A percentile compares a stretch with the other conserved stretches of the same genome.
Evolutionary conservation across 2,888 invertebrate genomes (phyloP).

Genomic region (Leucophora obtusa): DNA sequence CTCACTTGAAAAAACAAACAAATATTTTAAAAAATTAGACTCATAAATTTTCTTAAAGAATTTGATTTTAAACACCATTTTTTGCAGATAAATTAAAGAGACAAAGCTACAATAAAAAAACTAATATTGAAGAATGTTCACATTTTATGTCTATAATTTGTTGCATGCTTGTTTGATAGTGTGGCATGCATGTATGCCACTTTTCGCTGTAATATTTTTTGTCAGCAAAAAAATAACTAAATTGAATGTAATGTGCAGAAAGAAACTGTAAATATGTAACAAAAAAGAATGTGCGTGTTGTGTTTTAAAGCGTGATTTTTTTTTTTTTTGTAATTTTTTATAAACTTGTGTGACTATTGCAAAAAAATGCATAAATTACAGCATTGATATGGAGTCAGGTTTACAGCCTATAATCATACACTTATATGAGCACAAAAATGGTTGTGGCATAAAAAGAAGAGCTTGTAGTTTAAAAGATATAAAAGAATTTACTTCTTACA

Average conservation of each 20-base stretch:
- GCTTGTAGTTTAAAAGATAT: neutral
- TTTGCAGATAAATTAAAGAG: too few relatives aligned
- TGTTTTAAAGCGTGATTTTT: neutral
- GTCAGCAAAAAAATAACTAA: neutral
- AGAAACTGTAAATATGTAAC: neutral
- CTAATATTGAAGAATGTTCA: conserved; percentile 28
- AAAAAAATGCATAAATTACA: conserved; percentile 10
- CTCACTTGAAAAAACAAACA: too few relatives aligned
- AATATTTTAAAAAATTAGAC: too few relatives aligned
- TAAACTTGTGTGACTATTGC: neutral
- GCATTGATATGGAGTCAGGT: conserved; percentile 24
- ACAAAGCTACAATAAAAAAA: neutral
- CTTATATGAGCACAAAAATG: conserved; percentile 42
- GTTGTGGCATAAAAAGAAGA: neutral
- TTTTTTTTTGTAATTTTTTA: neutral
- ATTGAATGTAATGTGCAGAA: neutral
- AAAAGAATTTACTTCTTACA: neutral
- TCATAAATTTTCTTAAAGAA: too few relatives aligned
- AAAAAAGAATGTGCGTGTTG: conserved; percentile 1
- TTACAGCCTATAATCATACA: conserved; percentile 55
- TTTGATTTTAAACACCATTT: neutral
- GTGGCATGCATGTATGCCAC: neutral
- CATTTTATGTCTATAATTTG: conserved; percentile 50
- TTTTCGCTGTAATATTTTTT: neutral
- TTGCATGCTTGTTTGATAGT: conserved; percentile 40